Base-by-base conservation (phyloP, 2,113 vertebrate genomes). In the Corvus moneduloides region DNA sequence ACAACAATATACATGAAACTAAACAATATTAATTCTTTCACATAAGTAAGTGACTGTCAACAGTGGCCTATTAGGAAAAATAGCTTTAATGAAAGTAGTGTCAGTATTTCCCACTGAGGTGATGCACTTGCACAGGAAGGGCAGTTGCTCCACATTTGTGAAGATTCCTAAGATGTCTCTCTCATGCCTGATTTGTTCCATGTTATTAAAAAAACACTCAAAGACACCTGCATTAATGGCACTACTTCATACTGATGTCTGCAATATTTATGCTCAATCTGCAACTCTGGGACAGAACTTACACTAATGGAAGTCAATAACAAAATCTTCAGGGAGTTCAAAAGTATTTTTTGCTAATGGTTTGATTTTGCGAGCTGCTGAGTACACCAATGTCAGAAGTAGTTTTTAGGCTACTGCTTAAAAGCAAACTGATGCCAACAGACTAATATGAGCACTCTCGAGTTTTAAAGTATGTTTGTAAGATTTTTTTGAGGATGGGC, bases 311-410 rank as follows among this genome's bases (percentile, higher is more conserved):
- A 93, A 96, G 96, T 92, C 93, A 94, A 55, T 93, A 94, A 87
- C 41, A 72, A 90, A 95, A 77, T 81, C 96, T 84, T 87, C 13
- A 73, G 92, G 92, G 96, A 96, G 41, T 96, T 94, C 76, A 54
- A 75, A 94, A 93, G 79, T 95, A 75, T 87, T 89, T 94, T 94
- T 96, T 94, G 76, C 93, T 95, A 94, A 96, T 90, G 94, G 88
- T 81, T 89, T 95, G 84, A 83, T 95, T 94, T 79, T 80, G 89
- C 52, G 68, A 91, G 89, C 84, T 94, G 88, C 90, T 89, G 79
- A 93, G 79, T 71, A 68, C 74, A 82, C 64, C 44, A 41, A 56
- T 32, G 88, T 94, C 85, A 37, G 56, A 48, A 93, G 61, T 0
- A 63, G 72, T 55, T 92, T 90, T 93, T 37, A 93, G 91, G 76